Evolutionary conservation across 1,140 invertebrate genomes (phyloP).

Genomic region (Pogonomyrmex californicus): DNA sequence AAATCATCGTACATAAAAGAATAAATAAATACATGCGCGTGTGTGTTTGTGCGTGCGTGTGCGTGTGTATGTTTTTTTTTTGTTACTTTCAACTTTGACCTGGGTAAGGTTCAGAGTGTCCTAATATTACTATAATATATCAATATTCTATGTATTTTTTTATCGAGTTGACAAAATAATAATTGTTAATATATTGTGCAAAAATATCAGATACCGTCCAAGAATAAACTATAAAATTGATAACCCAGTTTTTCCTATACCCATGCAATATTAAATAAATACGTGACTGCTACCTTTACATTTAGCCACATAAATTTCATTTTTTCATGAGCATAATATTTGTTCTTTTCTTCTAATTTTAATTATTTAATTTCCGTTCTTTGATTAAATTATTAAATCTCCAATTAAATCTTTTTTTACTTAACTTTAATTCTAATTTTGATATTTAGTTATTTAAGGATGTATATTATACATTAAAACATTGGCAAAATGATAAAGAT

Average conservation of each 20-base stretch:
- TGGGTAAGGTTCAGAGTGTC: conserved; percentile 83
- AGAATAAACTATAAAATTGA: conserved; percentile 84
- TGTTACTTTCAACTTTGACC: conserved; percentile 83
- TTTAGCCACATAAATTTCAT: neutral
- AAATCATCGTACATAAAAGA: conserved; percentile 80
- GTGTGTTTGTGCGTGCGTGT: neutral
- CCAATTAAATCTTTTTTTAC: neutral
- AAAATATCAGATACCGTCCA: conserved; percentile 87
- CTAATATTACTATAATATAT: conserved; percentile 84
- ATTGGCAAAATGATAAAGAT: too few relatives aligned
- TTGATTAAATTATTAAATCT: too few relatives aligned
- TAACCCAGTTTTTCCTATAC: conserved; percentile 72
- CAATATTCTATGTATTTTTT: conserved; percentile 86
- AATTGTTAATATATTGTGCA: conserved; percentile 87
- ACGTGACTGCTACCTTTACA: neutral
- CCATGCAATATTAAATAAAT: conserved; percentile 29
- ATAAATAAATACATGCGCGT: conserved; percentile 76
- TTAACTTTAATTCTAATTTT: conserved; percentile 13
- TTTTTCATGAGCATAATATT: neutral
- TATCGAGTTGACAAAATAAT: conserved; percentile 82
- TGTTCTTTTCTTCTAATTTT: neutral
- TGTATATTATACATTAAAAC: too few relatives aligned
- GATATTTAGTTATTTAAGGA: neutral
- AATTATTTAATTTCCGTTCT: neutral
- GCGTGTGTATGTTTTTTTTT: conserved; percentile 67